Evolutionary conservation across 1,140 invertebrate genomes (phyloP), one percentile per base, ranked within the genome.

Genomic region (Heliconius himera): DNA sequence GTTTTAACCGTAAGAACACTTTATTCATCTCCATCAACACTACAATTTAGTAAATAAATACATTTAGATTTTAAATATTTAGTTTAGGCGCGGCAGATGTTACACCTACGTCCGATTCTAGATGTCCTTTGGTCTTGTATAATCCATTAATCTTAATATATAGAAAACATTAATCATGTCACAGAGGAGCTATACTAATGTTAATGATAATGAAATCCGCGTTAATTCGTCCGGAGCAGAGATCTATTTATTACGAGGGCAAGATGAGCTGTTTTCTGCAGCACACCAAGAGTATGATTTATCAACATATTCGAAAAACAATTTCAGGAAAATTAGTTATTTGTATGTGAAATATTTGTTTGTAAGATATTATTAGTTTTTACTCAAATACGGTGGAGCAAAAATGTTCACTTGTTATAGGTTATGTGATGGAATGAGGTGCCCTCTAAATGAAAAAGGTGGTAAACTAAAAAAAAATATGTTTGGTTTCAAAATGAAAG

Each of bases 221-320:
- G 82, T 83, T 87, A 90, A 89, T 89, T 88, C 82, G 73, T 85
- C 83, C 78, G 72, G 73, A 60, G 79, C 83, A 73, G 66, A 83
- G 83, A 84, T 73, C 84, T 87, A 88, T 90, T 89, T 89, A 84
- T 89, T 87, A 86, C 83, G 75, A 76, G 29, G 75, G 74, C 73
- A 79, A 84, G 86, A 85, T 75, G 82, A 77, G 79, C 74, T 85
- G 81, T 87, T 86, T 87, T 83, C 80, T 79, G 72, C 80, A 77
- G 80, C 83, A 82, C 79, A 49, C 60, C 36, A 29, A 70, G 84
- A 56, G n/a, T 22, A 81, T 89, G 84, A 91, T 89, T 90, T 87
- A 90, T 90, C 86, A 84, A 85, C 56, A 82, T 88, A 90, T 88
- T 90, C 80, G 89, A 90, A 89, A 87, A 80, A 78, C 76, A 83